A percentile compares a stretch with the other conserved stretches of the same genome.
These are phyloP conservation scores for Lophotriccus pileatus DNA, from an alignment of 2,797 vertebrate genomes.

Conservation along the genomic window DNA sequence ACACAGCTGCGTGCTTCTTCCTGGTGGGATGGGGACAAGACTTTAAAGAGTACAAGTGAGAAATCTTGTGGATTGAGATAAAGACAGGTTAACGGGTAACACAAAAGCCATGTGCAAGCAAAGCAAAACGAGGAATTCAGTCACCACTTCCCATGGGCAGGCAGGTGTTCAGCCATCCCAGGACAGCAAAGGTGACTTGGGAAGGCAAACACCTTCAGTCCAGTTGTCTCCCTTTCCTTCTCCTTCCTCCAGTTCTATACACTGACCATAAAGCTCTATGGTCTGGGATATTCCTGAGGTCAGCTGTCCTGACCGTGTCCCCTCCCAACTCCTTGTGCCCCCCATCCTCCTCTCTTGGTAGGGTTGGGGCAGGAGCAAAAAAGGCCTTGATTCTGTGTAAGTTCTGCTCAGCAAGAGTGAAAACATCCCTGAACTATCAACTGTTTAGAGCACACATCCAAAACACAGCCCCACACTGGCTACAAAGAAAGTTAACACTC, in stretches of 20 bases:
- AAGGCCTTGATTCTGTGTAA: background rate
- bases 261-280: background rate
- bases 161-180: background rate
- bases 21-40: background rate
- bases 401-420: background rate
- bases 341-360: background rate
- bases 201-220: background rate
- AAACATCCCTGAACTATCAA: background rate
- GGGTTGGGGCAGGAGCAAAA: background rate
- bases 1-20: background rate
- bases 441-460: background rate
- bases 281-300: background rate
- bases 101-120: background rate
- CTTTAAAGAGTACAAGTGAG: background rate
- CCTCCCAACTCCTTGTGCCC: background rate
- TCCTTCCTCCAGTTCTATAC: background rate
- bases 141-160: background rate
- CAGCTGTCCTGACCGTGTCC: background rate
- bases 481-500: background rate
- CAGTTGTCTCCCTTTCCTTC: background rate
- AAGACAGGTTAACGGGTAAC: background rate
- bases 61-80: background rate
- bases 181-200: background rate
- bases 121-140: background rate
- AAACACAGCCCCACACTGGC: background rate